These are phyloP conservation scores for Hemicrepidius hirtus DNA, from an alignment of 2,888 invertebrate genomes.

Conservation along the genomic window DNA sequence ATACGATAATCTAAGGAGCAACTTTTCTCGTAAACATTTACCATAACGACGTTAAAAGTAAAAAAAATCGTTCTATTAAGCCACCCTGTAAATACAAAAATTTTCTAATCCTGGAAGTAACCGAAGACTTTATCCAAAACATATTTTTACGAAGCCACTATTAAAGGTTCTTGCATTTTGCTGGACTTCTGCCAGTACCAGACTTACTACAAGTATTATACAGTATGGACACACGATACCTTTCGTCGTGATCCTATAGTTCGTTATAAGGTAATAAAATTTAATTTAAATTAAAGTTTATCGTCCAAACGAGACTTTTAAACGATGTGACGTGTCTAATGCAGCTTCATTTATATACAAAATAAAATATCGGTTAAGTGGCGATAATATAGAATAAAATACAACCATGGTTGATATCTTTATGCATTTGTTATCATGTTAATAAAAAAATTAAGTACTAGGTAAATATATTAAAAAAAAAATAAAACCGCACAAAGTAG, in stretches of 20 bases:
- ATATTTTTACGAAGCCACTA: no score
- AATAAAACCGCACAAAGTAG: constrained; percentile 16
- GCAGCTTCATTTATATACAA: constrained; percentile 17
- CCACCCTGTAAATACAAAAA: no score
- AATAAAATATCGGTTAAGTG: constrained; percentile 11
- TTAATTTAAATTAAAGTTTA: constrained; percentile 8
- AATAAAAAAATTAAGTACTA: constrained; percentile 15
- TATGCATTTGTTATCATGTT: constrained; percentile 7
- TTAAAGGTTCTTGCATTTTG: no score
- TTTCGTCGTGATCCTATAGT: not conserved
- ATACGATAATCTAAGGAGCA: no score
- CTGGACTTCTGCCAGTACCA: no score
- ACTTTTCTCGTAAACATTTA: no score
- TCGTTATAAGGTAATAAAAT: constrained; percentile 4
- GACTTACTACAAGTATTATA: no score
- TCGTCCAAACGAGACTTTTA: not conserved
- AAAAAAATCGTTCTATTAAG: no score
- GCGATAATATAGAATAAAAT: not conserved
- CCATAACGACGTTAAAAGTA: no score
- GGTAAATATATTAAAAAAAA: constrained; percentile 14
- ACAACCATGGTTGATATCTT: constrained; percentile 9
- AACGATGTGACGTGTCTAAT: not conserved
- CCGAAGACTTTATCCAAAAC: no score
- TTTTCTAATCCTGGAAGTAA: no score
- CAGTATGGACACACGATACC: no score